Percentiles rank a stretch among this genome's conserved stretches.
Conservation (phyloP, 1,140 invertebrate genomes). For the Tetragonula clypearis region DNA sequence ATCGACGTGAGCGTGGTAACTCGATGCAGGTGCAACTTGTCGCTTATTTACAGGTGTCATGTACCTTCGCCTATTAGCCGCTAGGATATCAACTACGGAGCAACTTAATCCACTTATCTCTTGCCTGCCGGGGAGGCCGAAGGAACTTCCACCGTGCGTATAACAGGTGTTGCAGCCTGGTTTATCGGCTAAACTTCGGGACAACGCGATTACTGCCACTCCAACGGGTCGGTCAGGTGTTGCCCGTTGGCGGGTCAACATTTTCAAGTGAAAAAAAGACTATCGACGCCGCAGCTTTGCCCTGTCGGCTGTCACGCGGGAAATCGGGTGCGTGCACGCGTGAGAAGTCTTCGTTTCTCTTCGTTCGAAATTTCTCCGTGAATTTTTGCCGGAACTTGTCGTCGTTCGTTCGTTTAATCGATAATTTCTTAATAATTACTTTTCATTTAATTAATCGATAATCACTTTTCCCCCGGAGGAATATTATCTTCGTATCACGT, state of each 20-base stretch:
- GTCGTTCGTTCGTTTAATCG: too few species aligned
- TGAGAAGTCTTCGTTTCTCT: background rate
- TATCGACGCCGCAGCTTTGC: conserved; percentile 32
- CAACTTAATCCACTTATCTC: conserved; percentile 70
- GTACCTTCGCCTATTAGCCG: conserved; percentile 53
- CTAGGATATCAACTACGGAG: conserved; percentile 51
- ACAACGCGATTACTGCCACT: conserved; percentile 59
- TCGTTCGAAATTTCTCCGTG: too few species aligned
- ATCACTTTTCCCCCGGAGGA: too few species aligned
- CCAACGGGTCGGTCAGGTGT: conserved; percentile 45
- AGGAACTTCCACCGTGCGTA: conserved; percentile 62
- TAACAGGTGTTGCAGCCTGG: conserved; percentile 59
- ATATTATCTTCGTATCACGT: too few species aligned
- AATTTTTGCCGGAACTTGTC: background rate
- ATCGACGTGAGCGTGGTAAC: conserved; percentile 23
- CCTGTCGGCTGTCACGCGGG: background rate
- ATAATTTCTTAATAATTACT: too few species aligned
- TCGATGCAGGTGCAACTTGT: conserved; percentile 26
- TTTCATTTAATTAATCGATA: too few species aligned
- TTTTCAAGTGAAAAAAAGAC: conserved; percentile 54
- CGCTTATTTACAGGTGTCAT: conserved; percentile 42
- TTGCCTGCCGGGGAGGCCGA: conserved; percentile 45
- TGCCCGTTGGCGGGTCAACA: conserved; percentile 37
- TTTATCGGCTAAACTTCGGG: conserved; percentile 61
- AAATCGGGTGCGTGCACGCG: conserved; percentile 2